Evolutionary conservation across 2,113 vertebrate species (phyloP).

Genomic region (Pavo muticus): DNA sequence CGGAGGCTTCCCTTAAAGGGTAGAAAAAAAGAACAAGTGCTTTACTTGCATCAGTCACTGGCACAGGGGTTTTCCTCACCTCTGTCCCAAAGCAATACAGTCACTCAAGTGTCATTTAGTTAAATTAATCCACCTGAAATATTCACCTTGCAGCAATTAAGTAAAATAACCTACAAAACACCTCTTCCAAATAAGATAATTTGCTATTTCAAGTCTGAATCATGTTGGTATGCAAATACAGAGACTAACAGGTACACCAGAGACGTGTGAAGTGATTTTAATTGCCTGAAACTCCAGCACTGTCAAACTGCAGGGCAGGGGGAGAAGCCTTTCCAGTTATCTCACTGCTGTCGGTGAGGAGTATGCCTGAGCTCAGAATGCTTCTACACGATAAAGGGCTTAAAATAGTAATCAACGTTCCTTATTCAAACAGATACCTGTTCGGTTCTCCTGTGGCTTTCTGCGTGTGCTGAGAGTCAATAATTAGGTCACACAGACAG

Average conservation of each 20-base stretch:
- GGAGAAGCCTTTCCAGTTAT: background rate
- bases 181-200: background rate
- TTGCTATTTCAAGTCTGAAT: background rate
- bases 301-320: background rate
- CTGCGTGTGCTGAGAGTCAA: slow-evolving; percentile 13
- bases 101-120: background rate
- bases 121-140: background rate
- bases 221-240: background rate
- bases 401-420: slow-evolving; percentile 51
- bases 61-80: background rate
- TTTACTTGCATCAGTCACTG: background rate
- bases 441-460: slow-evolving; percentile 6
- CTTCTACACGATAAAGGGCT: slow-evolving; percentile 10
- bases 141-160: background rate
- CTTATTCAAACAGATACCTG: slow-evolving; percentile 18
- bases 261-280: background rate
- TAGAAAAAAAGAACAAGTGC: background rate
- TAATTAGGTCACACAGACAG: slow-evolving; percentile 37
- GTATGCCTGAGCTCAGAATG: background rate
- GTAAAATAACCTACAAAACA: background rate
- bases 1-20: background rate
- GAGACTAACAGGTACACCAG: background rate
- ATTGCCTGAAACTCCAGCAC: background rate
- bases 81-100: background rate
- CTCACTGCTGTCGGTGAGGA: background rate